These are phyloP conservation scores for Eumerus sabulonum DNA, from an alignment of 2,888 invertebrate species.

Conservation along the genomic window DNA sequence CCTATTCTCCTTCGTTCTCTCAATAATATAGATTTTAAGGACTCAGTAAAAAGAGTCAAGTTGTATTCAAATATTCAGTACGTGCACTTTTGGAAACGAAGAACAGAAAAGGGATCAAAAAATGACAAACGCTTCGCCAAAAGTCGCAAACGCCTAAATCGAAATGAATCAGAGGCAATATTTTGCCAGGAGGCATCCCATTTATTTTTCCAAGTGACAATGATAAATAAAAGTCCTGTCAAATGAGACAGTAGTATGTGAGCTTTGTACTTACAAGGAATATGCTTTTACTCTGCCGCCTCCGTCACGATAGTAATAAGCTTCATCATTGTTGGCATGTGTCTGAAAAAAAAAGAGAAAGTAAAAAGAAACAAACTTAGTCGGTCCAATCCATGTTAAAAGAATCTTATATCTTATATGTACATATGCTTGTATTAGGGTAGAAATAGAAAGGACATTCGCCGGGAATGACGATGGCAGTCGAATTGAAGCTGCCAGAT, in stretches of 20 bases:
- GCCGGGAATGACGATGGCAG: slow-evolving; percentile 25
- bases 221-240: slow-evolving; percentile 25
- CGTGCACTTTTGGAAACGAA: neutral
- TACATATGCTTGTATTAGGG: neutral
- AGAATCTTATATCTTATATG: neutral
- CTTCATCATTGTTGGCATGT: slow-evolving; percentile 49
- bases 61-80: slow-evolving; percentile 36
- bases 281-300: slow-evolving; percentile 39
- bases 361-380: slow-evolving; percentile 1
- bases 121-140: too few species aligned
- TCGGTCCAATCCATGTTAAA: neutral
- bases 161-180: slow-evolving; percentile 50
- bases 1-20: slow-evolving; percentile 15
- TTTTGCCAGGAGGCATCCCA: slow-evolving; percentile 16
- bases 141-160: slow-evolving; percentile 37
- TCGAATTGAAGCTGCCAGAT: slow-evolving; percentile 45
- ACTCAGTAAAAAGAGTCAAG: slow-evolving; percentile 2
- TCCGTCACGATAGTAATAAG: slow-evolving; percentile 28
- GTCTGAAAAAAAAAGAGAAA: slow-evolving; percentile 44
- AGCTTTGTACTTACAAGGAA: slow-evolving; percentile 27
- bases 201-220: neutral
- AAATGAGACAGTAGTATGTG: slow-evolving; percentile 4
- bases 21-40: slow-evolving; percentile 13
- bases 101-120: slow-evolving; percentile 18
- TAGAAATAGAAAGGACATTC: slow-evolving; percentile 1